phyloP scores from a whole-genome alignment of 2,113 vertebrate genomes.

The Sisor rabdophorus region DNA sequence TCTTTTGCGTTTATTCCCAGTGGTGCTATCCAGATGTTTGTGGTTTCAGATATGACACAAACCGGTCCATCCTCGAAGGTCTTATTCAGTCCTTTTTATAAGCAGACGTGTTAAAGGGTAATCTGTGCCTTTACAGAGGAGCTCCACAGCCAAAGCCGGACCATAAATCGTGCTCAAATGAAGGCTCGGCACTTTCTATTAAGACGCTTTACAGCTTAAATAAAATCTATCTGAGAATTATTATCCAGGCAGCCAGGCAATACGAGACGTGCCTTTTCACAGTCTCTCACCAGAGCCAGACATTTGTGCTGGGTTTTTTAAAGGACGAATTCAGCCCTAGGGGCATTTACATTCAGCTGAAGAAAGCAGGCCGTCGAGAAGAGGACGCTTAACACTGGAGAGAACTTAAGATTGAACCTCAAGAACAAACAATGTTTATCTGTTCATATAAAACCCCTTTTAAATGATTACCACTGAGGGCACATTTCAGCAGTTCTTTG shows the following conservation, averaged over 20 bases:
- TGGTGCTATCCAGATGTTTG: constrained; percentile 39
- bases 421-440: no score
- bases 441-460: no score
- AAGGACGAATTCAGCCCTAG: constrained; percentile 10
- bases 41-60: constrained; percentile 36
- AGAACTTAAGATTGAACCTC: background rate
- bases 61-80: constrained; percentile 35
- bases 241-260: constrained; percentile 28
- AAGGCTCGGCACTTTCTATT: constrained; percentile 41
- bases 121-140: constrained; percentile 36
- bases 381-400: background rate
- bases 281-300: constrained; percentile 16
- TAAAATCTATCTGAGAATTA: constrained; percentile 46
- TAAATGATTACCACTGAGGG: background rate
- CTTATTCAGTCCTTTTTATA: constrained; percentile 41
- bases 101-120: constrained; percentile 30
- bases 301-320: constrained; percentile 10
- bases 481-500: background rate
- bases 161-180: constrained; percentile 42
- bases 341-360: background rate
- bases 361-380: background rate
- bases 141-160: constrained; percentile 16
- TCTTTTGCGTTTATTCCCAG: background rate
- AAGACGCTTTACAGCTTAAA: constrained; percentile 46
- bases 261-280: constrained; percentile 21